Percentiles rank a stretch among this genome's conserved stretches.
These are phyloP conservation scores for Pharmacophagus antenor DNA, from an alignment of 2,888 invertebrate species.

Conservation along the genomic window DNA sequence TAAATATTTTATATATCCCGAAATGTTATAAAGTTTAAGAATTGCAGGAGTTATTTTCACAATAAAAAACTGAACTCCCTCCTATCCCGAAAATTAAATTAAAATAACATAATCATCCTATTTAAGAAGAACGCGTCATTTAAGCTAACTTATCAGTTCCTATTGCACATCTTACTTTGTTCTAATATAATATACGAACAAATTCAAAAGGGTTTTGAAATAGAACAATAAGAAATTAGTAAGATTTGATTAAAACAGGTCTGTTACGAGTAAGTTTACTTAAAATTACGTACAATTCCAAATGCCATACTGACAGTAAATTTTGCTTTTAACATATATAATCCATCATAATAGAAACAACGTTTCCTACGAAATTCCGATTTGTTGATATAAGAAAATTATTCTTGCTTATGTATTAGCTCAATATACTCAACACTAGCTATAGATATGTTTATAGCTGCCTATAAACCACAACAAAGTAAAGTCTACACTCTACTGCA, in stretches of 20 bases:
- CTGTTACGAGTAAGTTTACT: not conserved
- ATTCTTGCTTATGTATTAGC: no score
- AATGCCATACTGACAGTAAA: not conserved
- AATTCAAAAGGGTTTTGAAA: slow-evolving; percentile 6
- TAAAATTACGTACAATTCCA: not conserved
- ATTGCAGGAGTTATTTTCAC: no score
- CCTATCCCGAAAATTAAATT: no score
- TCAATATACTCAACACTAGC: no score
- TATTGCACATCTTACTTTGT: slow-evolving; percentile 46
- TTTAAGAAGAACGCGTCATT: slow-evolving; percentile 48
- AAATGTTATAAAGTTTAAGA: not conserved
- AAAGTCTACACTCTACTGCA: no score
- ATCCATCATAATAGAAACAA: no score
- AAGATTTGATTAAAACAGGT: not conserved
- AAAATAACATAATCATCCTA: slow-evolving; percentile 19
- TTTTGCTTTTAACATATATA: not conserved
- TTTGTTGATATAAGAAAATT: no score
- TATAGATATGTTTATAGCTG: no score
- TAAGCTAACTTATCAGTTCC: slow-evolving; percentile 50
- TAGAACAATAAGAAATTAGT: not conserved
- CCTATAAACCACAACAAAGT: no score
- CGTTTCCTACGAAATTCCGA: no score
- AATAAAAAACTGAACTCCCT: no score
- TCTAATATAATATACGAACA: slow-evolving; percentile 34
- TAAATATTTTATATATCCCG: not conserved